phyloP scores from a whole-genome alignment of 2,888 invertebrate genomes.

The Uloborus plumipes region DNA sequence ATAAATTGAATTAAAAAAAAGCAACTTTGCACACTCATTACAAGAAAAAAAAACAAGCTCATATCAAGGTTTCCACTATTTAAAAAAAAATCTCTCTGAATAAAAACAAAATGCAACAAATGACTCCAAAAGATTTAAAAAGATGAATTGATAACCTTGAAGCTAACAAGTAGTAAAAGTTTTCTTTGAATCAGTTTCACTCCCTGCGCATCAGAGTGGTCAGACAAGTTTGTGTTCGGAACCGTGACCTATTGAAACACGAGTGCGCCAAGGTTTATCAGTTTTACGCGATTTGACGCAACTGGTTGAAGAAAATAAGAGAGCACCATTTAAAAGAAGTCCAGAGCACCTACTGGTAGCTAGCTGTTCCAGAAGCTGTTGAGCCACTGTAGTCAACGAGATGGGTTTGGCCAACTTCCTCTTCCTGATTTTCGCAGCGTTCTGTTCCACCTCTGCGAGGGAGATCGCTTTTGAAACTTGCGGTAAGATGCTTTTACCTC shows the following conservation, averaged over 20 bases:
- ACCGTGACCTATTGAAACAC: constrained; percentile 36
- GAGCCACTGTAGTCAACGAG: neutral
- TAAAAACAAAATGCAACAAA: too few species aligned
- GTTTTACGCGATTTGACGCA: neutral
- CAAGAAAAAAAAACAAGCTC: too few species aligned
- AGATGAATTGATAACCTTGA: too few species aligned
- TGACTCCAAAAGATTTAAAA: too few species aligned
- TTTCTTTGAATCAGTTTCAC: constrained; percentile 25
- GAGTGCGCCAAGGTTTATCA: constrained; percentile 31
- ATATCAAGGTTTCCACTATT: too few species aligned
- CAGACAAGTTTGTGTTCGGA: constrained; percentile 27
- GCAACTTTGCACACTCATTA: too few species aligned
- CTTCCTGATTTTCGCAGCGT: constrained; percentile 24
- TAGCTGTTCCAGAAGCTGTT: too few species aligned
- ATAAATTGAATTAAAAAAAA: too few species aligned
- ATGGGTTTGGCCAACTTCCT: constrained; percentile 37
- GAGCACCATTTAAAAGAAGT: neutral
- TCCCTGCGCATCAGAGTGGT: constrained; percentile 11
- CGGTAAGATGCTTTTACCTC: constrained; percentile 6
- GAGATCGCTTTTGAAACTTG: constrained; percentile 29
- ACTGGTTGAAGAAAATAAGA: constrained; percentile 3
- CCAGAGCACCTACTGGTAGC: too few species aligned
- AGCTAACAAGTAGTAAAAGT: neutral
- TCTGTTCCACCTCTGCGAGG: constrained; percentile 3
- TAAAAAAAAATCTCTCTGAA: too few species aligned